Percentiles rank a stretch among this genome's conserved stretches.
These are phyloP conservation scores for Corbicula japonica DNA, from an alignment of 2,888 invertebrate species.

Conservation along the genomic window DNA sequence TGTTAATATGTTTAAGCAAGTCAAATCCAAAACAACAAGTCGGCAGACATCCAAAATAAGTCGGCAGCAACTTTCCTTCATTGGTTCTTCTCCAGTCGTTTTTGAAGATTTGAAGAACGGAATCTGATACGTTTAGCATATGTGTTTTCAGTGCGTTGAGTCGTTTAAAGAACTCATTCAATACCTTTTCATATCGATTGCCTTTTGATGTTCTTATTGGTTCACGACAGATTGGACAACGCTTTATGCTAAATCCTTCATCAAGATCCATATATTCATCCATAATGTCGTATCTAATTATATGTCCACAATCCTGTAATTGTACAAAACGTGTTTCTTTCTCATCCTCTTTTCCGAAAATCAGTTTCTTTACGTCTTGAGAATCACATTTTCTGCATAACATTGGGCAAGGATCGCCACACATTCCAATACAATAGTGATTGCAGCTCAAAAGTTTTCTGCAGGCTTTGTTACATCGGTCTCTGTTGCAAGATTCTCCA, in stretches of 20 bases:
- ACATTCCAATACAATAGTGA: slow-evolving; percentile 89
- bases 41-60: neutral
- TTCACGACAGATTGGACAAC: slow-evolving; percentile 89
- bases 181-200: slow-evolving; percentile 88
- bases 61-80: neutral
- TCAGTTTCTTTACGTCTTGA: slow-evolving; percentile 75
- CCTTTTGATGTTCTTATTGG: slow-evolving; percentile 87
- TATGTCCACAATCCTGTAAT: slow-evolving; percentile 80
- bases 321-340: slow-evolving; percentile 87
- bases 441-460: slow-evolving; percentile 61
- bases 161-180: slow-evolving; percentile 84
- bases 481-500: slow-evolving; percentile 84
- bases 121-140: too few species aligned
- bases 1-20: neutral
- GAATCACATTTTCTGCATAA: slow-evolving; percentile 89
- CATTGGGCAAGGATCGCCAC: slow-evolving; percentile 91
- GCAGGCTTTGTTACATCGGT: slow-evolving; percentile 73
- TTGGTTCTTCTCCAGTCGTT: too few species aligned
- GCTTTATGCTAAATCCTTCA: slow-evolving; percentile 75
- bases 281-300: slow-evolving; percentile 84
- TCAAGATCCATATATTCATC: slow-evolving; percentile 86
- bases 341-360: slow-evolving; percentile 88
- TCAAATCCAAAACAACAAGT: neutral
- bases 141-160: neutral
- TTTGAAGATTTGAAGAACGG: too few species aligned